Evolutionary conservation across 30 jellyfish, hydroid and myxozoan species (phyloP).

Genomic region (Sanderia malayensis): DNA sequence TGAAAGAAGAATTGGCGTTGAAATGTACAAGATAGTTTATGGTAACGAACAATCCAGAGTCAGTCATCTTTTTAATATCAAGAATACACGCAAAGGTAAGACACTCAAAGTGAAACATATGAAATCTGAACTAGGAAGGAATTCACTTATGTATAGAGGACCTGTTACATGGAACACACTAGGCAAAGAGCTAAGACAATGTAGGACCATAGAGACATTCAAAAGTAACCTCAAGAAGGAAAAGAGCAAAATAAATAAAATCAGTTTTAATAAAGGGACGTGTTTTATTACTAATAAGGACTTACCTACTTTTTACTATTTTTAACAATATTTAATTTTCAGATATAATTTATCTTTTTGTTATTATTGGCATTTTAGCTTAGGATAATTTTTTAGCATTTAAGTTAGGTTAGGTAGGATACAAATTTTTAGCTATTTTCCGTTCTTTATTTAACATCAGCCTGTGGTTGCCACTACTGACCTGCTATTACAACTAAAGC

Average conservation of each 20-base stretch:
- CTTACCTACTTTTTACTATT: slow-evolving; percentile 29
- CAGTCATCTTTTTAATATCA: slow-evolving; percentile 22
- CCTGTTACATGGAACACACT: slow-evolving; percentile 26
- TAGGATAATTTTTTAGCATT: not conserved
- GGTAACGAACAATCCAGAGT: slow-evolving; percentile 34
- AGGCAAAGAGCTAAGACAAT: slow-evolving; percentile 39
- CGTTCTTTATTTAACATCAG: slow-evolving; percentile 13
- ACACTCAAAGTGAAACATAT: slow-evolving; percentile 18
- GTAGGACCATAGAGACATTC: slow-evolving; percentile 35
- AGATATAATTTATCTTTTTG: slow-evolving; percentile 26
- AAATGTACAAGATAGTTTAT: slow-evolving; percentile 34
- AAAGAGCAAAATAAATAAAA: slow-evolving; percentile 26
- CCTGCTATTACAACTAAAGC: slow-evolving; percentile 19
- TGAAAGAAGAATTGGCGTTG: slow-evolving; percentile 27
- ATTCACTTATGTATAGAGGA: slow-evolving; percentile 39
- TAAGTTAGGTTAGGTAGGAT: not conserved
- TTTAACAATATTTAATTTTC: slow-evolving; percentile 18
- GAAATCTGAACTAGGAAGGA: slow-evolving; percentile 57
- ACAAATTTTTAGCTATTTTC: slow-evolving; percentile 2
- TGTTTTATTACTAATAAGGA: slow-evolving; percentile 32
- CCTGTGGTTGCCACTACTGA: slow-evolving; percentile 36
- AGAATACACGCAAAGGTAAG: slow-evolving; percentile 33
- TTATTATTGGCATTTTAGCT: slow-evolving; percentile 5
- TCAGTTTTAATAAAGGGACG: slow-evolving; percentile 41
- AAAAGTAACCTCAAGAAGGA: slow-evolving; percentile 40